These are phyloP conservation scores for Cryptotermes secundus DNA, from an alignment of 1,140 invertebrate genomes.

Conservation along the genomic window DNA sequence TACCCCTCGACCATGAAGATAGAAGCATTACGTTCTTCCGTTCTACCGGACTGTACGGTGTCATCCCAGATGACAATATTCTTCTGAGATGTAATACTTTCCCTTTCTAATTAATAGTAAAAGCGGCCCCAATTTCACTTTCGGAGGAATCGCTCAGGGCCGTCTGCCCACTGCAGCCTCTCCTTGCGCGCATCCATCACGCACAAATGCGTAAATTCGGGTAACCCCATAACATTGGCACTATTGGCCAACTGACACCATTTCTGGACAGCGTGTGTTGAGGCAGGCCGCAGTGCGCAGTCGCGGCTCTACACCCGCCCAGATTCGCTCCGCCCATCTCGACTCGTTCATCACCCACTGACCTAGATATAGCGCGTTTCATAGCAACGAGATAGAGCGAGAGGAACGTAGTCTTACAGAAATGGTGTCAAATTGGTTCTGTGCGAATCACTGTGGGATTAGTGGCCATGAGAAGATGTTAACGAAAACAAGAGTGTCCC, in stretches of 20 bases:
- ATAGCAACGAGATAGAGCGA: not conserved
- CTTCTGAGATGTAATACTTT: not conserved
- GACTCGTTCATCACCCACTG: not conserved
- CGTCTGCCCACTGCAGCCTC: not conserved
- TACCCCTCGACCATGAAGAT: no score
- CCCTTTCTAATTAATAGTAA: not conserved
- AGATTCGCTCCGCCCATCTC: not conserved
- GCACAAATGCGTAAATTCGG: constrained; percentile 28
- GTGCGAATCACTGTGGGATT: no score
- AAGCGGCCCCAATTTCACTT: not conserved
- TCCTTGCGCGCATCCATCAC: not conserved
- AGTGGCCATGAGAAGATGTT: no score
- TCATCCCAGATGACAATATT: no score
- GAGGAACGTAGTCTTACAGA: no score
- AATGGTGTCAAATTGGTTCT: no score
- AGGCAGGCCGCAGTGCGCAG: not conserved
- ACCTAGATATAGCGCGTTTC: not conserved
- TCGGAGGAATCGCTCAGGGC: not conserved
- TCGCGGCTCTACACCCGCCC: not conserved
- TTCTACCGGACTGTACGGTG: no score
- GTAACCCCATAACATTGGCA: constrained; percentile 35
- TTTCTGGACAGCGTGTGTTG: not conserved
- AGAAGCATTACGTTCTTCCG: no score
- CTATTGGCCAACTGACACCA: constrained; percentile 30
- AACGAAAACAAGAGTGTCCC: no score